Evolutionary conservation across 2,888 invertebrate genomes (phyloP).

Genomic region (Coelinius sp.): DNA sequence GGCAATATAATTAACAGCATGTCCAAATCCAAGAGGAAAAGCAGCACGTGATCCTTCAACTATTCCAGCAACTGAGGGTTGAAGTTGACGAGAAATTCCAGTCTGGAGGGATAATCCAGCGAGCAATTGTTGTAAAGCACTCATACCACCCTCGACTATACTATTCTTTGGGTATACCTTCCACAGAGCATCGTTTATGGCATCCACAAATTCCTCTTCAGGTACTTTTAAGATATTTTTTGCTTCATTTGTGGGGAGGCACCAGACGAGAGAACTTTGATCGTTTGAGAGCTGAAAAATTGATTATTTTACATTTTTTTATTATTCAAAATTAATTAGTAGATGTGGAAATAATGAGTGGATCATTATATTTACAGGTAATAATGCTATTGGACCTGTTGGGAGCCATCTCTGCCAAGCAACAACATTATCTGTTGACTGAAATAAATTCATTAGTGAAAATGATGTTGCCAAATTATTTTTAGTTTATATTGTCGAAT

Average conservation of each 20-base stretch:
- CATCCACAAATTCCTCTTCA: conserved; percentile 88
- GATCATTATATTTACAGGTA: conserved; percentile 77
- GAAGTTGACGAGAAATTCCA: conserved; percentile 75
- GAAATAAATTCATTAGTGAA: no score
- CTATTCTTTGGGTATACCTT: conserved; percentile 74
- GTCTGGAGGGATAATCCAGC: conserved; percentile 71
- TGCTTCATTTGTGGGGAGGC: conserved; percentile 82
- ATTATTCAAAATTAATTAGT: no score
- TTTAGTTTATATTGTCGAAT: no score
- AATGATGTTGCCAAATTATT: no score
- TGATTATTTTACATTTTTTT: no score
- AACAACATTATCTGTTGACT: conserved; percentile 84
- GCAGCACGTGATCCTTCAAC: conserved; percentile 81
- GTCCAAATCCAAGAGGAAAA: conserved; percentile 94
- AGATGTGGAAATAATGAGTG: neutral
- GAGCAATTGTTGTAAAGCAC: conserved; percentile 72
- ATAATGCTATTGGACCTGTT: conserved; percentile 90
- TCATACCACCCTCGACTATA: conserved; percentile 74
- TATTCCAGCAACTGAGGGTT: conserved; percentile 79
- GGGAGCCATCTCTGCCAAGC: conserved; percentile 98
- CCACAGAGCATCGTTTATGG: conserved; percentile 88
- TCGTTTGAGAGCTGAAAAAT: conserved; percentile 76
- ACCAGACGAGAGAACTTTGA: conserved; percentile 95
- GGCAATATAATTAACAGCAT: conserved; percentile 88
- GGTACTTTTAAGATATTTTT: conserved; percentile 79